Evolutionary conservation across 2,888 invertebrate genomes (phyloP), one percentile per base, ranked within the genome.

Genomic region (Ecliptopera silaceata): DNA sequence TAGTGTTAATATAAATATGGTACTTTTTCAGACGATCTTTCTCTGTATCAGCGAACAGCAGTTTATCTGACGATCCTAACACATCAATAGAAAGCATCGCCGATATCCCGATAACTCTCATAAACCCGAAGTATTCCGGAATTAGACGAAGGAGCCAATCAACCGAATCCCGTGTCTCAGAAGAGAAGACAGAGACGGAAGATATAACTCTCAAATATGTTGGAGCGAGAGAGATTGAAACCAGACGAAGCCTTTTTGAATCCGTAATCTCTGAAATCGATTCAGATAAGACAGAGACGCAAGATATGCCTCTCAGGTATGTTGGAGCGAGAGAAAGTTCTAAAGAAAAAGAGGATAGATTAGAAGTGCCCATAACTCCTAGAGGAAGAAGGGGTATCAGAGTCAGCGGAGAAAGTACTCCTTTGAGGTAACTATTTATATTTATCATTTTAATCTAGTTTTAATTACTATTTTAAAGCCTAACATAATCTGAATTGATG

Each of bases 61-160:
- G 89, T 48, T 72, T 90, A 1, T 86, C 88, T 0, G 90, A 89
- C 4, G 90, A 91, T 32, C 88, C 87, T 0, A 89, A 86, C 69
- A 81, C 83, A 0, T 88, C 90, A 0, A 74, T 90, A 54, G 91
- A 91, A 43, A 90, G 90, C 62, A 88, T 91, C 42, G 91, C 90
- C 0, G 91, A 91, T 57, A 86, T 90, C 3, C 86, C 91, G 0
- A 63, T 89, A 3, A 89, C 88, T 0, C 74, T 90, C 0, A 78
- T 90, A 50, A 90, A 89, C 70, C 86, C 88, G 0, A 77, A 82
- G 0, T 88, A 87, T 56, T 74, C 80, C 0, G 79, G 80, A 17
- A 75, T 56, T 12, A 56, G 45, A 47, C 43, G 48, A 29, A 43
- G 45, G 2, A 36, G 44, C 52, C 26, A 53, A 45, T 36, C 57